phyloP scores from a whole-genome alignment of 1,140 invertebrate species.

The Cyclina sinensis region DNA sequence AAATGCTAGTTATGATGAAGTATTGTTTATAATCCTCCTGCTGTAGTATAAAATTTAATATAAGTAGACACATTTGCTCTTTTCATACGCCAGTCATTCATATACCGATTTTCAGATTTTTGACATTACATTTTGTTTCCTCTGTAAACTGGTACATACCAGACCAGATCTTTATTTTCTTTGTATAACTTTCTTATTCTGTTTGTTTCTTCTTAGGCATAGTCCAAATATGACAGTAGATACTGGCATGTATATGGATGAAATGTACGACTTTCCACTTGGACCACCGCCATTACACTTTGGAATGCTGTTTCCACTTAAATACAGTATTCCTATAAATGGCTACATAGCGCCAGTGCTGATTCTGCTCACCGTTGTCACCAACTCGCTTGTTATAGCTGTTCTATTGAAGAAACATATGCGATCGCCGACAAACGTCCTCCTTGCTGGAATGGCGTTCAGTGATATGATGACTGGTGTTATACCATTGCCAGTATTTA shows the following conservation, averaged over 20 bases:
- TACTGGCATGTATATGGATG: background rate
- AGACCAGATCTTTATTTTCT: too few species aligned
- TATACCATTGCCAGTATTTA: slow-evolving; percentile 94
- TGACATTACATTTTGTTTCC: too few species aligned
- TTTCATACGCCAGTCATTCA: too few species aligned
- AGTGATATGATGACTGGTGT: slow-evolving; percentile 97
- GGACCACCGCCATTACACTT: background rate
- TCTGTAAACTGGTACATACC: too few species aligned
- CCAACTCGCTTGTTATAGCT: slow-evolving; percentile 95
- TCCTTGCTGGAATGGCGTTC: slow-evolving; percentile 94
- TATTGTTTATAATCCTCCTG: too few species aligned
- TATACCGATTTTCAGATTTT: too few species aligned
- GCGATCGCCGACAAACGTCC: slow-evolving; percentile 91
- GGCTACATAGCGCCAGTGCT: slow-evolving; percentile 93
- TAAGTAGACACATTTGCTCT: too few species aligned
- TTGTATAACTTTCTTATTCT: too few species aligned
- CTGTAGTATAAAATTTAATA: too few species aligned
- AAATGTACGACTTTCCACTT: background rate
- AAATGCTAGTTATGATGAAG: too few species aligned
- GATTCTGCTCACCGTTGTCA: slow-evolving; percentile 94
- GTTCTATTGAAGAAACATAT: slow-evolving; percentile 90
- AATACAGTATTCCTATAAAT: slow-evolving; percentile 80
- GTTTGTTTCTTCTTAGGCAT: background rate
- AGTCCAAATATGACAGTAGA: background rate
- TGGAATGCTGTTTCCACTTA: slow-evolving; percentile 61